Base-by-base conservation (phyloP, 2,888 invertebrate species). In the Pyrgus malvae region DNA sequence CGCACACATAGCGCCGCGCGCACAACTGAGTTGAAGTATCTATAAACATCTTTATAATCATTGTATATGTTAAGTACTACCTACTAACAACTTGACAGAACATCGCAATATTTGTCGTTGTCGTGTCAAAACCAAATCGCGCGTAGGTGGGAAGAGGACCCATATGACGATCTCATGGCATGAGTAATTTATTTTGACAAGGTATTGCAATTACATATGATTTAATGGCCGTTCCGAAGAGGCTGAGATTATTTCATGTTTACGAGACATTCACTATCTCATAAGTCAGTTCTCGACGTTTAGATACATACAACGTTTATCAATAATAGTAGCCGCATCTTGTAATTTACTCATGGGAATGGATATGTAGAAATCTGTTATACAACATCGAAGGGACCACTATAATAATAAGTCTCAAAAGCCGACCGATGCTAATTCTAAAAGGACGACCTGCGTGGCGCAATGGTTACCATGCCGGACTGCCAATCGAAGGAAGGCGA, bases 161-260 rank as follows among this genome's bases (percentile, higher is more conserved):
- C 56, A 58, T 61, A 57, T 66, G 58, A 49, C 44, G 45, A 35
- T 56, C 45, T 51, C 67, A 61, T 62, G 64, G 67, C 69, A 72
- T 80, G 78, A 75, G 72, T 78, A 76, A 76, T 72, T 66, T 66
- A 63, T 67, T 74, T 72, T 68, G 70, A 65, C 69, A 73, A 68
- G 64, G 59, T 71, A 70, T 74, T 75, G 78, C 73, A 80, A 35
- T 37, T 41, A 46, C 37, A 5, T 19, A 29, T 33, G 45, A 33
- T 33, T 33, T 45, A 45, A 21, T 21, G 19, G 21, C 21, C 14
- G 9, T 19, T 12, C 25, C 16, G 8, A n/a, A 1, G 40, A 23
- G 23, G 14, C 12, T 29, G 29, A 23, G 11, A 23, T 40, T 40
- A 40, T 40, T 23, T 40, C 19, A 38, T 11, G 16, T 23, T 40